Evolutionary conservation across 2,113 vertebrate genomes (phyloP).

Genomic region (Cathartes aura): DNA sequence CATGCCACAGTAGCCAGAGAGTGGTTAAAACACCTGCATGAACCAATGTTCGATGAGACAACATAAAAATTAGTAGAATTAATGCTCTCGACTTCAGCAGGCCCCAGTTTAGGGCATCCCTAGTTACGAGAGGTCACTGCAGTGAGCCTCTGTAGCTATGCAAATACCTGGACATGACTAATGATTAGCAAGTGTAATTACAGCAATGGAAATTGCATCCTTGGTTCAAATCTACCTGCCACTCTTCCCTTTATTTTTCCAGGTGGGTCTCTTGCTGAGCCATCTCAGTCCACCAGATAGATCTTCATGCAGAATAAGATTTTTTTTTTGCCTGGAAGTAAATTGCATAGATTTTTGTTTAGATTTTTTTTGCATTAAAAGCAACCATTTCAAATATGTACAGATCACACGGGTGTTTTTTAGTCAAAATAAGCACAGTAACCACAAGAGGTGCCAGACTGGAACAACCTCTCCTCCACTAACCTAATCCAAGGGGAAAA

Average conservation of each 20-base stretch:
- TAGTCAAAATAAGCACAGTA: slow-evolving; percentile 58
- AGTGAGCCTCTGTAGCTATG: background rate
- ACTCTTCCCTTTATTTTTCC: background rate
- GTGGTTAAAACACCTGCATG: background rate
- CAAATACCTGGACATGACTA: background rate
- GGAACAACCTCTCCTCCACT: slow-evolving; percentile 44
- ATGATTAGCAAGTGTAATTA: background rate
- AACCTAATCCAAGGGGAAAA: background rate
- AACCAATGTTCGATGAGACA: background rate
- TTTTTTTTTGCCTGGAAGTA: background rate
- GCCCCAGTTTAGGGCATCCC: background rate
- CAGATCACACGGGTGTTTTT: slow-evolving; percentile 39
- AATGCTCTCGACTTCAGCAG: background rate
- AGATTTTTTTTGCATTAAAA: slow-evolving; percentile 15
- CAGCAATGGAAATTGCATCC: background rate
- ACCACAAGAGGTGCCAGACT: slow-evolving; percentile 57
- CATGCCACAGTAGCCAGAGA: accelerated
- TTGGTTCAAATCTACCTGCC: background rate
- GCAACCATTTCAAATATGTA: slow-evolving; percentile 62
- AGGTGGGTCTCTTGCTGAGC: background rate
- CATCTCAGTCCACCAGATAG: background rate
- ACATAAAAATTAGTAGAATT: background rate
- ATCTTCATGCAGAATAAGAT: background rate
- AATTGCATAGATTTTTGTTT: background rate
- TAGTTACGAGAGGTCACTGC: background rate